Percentiles rank a stretch among this genome's conserved stretches.
Conservation (phyloP, 2,797 vertebrate genomes). For the Gephyroberyx darwinii region DNA sequence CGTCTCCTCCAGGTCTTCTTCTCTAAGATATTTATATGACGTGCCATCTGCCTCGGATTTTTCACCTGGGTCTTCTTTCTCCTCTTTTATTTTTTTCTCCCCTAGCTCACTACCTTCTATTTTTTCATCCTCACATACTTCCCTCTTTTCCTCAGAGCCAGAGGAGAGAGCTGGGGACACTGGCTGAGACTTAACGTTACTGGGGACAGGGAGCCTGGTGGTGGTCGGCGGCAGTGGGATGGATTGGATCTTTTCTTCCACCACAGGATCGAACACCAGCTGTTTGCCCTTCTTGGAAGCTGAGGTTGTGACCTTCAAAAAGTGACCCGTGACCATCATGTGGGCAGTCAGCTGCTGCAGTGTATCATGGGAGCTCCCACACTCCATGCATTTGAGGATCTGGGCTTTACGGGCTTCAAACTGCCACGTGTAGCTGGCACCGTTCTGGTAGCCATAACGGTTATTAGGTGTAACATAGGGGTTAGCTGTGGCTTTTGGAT, state of each 20-base stretch:
- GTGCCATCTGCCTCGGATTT: slow-evolving; percentile 75
- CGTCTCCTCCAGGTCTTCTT: slow-evolving; percentile 96
- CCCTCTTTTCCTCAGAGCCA: slow-evolving; percentile 88
- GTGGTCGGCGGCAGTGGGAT: slow-evolving; percentile 97
- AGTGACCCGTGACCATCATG: slow-evolving; percentile 99
- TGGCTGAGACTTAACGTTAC: slow-evolving; percentile 89
- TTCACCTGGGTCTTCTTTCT: slow-evolving; percentile 88
- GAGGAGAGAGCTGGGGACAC: slow-evolving; percentile 88
- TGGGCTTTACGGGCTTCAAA: slow-evolving; percentile 99
- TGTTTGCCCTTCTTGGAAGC: slow-evolving; percentile 99
- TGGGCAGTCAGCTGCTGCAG: slow-evolving; percentile 98
- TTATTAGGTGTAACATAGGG: slow-evolving; percentile 98
- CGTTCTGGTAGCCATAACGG: slow-evolving; percentile 99
- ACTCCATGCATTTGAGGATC: slow-evolving; percentile 99
- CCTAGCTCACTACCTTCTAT: slow-evolving; percentile 73
- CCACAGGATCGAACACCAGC: slow-evolving; percentile 93
- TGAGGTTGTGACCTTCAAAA: slow-evolving; percentile 97
- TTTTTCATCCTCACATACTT: slow-evolving; percentile 84
- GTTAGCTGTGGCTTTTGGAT: slow-evolving; percentile 89
- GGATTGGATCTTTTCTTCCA: slow-evolving; percentile 98
- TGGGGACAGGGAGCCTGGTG: slow-evolving; percentile 89
- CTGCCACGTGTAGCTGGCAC: slow-evolving; percentile 99
- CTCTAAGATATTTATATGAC: slow-evolving; percentile 97
- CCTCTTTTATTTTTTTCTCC: slow-evolving; percentile 94
- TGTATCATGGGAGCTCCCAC: slow-evolving; percentile 98